Evolutionary conservation across 2,888 invertebrate genomes (phyloP).

Genomic region (Trichogramma dendrolimi): DNA sequence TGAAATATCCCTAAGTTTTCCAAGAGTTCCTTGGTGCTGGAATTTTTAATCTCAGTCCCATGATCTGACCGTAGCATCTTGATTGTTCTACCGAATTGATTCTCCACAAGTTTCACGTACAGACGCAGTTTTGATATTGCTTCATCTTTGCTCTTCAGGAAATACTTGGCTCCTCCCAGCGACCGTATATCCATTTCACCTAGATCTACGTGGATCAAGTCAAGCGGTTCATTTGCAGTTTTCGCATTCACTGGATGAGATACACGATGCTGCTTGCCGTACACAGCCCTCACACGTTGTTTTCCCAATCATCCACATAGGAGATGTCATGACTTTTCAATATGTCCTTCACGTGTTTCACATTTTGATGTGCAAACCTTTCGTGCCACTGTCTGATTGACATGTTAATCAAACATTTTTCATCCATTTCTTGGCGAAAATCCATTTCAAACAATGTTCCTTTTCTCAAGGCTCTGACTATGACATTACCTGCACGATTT

Average conservation of each 20-base stretch:
- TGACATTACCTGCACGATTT: too few relatives aligned
- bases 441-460: too few relatives aligned
- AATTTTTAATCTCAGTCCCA: conserved; percentile 39
- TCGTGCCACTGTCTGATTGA: conserved; percentile 37
- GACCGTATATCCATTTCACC: conserved; percentile 33
- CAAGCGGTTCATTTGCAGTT: conserved; percentile 30
- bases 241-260: conserved; percentile 15
- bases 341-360: conserved; percentile 31
- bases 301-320: conserved; percentile 35
- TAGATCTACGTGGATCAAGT: conserved; percentile 36
- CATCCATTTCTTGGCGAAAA: too few relatives aligned
- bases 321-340: conserved; percentile 28
- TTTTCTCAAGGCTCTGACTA: too few relatives aligned
- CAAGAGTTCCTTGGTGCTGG: conserved; percentile 29
- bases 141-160: conserved; percentile 36
- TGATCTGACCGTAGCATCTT: conserved; percentile 36
- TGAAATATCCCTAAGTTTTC: conserved; percentile 37
- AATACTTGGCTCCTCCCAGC: conserved; percentile 24
- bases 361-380: conserved; percentile 35
- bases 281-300: conserved; percentile 32
- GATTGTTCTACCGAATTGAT: conserved; percentile 36
- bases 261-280: conserved; percentile 34
- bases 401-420: too few relatives aligned
- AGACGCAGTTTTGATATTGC: conserved; percentile 29
- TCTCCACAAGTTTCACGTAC: conserved; percentile 36